Evolutionary conservation across 2,797 vertebrate species (phyloP), one percentile per base, ranked within the genome.

Genomic region (Sebastes oblongus): DNA sequence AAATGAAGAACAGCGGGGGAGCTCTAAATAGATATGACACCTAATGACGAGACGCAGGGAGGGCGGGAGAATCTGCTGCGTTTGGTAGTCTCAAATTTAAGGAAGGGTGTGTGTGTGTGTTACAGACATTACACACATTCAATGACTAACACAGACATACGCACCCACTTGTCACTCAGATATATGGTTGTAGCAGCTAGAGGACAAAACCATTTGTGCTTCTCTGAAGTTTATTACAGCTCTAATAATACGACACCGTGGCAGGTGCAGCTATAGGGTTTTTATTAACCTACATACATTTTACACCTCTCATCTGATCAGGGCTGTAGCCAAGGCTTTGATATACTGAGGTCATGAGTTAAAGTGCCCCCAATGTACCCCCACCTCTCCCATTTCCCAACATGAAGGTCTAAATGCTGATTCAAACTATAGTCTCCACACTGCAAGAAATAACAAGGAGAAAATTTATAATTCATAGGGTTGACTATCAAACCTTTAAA

Each of bases 11-110:
- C 90, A 85, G 89, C 73, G 29, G 66, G 25, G 72, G 66, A 86
- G 86, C 92, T 82, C 32, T 84, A 95, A 95, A 95, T 95, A 95
- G 94, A 94, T 82, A 66, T 92, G 92, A 92, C 86, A 87, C 87
- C 81, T 8, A 89, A 80, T 64, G 87, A 89, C 60, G 80, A 86
- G 85, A 87, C 83, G 52, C 74, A 71, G 86, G 72, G 84, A 66
- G 66, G 85, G 82, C 71, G 82, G 87, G 77, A 80, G 89, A 84
- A 83, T 88, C 79, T 88, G 86, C 91, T 87, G 91, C 81, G 64
- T 82, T 86, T 11, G 72, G 84, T 82, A 83, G 84, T 91, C 87
- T 94, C 91, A 92, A 70, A 80, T 94, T 91, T 92, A 92, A 86
- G 73, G 68, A 75, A 79, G 56, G 70, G 70, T 24, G 56, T 68